Conservation (phyloP, 2,888 invertebrate genomes). For the Cactoblastis cactorum region DNA sequence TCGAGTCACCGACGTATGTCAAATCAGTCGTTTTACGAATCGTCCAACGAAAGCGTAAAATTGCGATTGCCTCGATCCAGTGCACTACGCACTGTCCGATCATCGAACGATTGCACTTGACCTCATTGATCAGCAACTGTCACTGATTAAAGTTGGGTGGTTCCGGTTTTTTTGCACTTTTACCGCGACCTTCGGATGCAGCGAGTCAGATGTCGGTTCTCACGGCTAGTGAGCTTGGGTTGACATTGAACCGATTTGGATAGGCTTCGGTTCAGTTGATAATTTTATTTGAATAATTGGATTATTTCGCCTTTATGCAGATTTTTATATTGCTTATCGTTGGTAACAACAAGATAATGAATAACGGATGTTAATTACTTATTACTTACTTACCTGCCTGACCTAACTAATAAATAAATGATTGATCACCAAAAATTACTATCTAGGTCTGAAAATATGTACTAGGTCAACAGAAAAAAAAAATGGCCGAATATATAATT, state of each 20-base stretch:
- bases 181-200: constrained; percentile 48
- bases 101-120: constrained; percentile 11
- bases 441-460: too few relatives aligned
- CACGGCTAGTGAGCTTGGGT: constrained; percentile 35
- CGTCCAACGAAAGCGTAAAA: constrained; percentile 35
- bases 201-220: constrained; percentile 34
- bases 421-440: too few relatives aligned
- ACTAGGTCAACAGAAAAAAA: too few relatives aligned
- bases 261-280: constrained; percentile 11
- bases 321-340: not conserved
- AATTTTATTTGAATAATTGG: not conserved
- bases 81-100: constrained; percentile 2
- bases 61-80: constrained; percentile 1
- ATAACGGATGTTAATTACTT: too few relatives aligned
- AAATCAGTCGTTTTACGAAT: not conserved
- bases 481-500: too few relatives aligned
- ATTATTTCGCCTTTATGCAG: not conserved
- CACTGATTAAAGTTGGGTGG: constrained; percentile 28
- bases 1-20: constrained; percentile 4
- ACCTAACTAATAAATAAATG: too few relatives aligned
- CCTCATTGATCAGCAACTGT: constrained; percentile 6
- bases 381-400: too few relatives aligned
- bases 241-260: constrained; percentile 41
- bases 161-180: constrained; percentile 53
- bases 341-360: too few relatives aligned